Evolutionary conservation across 2,797 vertebrate genomes (phyloP).

Genomic region (Pteropus rufus): DNA sequence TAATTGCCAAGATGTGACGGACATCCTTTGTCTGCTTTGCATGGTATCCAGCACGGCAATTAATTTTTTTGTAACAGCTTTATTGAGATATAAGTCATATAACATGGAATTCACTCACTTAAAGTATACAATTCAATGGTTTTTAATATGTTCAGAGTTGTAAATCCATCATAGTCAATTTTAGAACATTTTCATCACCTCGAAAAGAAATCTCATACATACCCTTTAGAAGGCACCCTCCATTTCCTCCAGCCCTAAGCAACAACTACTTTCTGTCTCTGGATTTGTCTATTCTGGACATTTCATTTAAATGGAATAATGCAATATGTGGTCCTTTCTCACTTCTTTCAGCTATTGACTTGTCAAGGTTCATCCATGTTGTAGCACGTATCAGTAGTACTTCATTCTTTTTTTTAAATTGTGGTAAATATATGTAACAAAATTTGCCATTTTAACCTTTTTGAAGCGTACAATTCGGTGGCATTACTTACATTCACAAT

Average conservation of each 20-base stretch:
- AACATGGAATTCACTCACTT: not conserved
- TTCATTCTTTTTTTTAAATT: not conserved
- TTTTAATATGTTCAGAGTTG: not conserved
- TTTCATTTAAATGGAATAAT: not conserved
- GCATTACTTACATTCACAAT: not conserved
- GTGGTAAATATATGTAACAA: not conserved
- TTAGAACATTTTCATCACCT: not conserved
- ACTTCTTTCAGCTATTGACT: not conserved
- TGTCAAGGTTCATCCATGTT: not conserved
- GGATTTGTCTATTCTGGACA: not conserved
- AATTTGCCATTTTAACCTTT: not conserved
- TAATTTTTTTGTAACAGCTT: not conserved
- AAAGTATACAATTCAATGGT: not conserved
- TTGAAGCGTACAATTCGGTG: not conserved
- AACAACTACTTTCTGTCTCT: not conserved
- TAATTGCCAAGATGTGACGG: not conserved
- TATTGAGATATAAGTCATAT: not conserved
- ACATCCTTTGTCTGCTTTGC: not conserved
- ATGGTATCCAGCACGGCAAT: not conserved
- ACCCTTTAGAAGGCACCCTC: not conserved
- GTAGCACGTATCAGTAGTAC: not conserved
- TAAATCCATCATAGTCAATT: not conserved
- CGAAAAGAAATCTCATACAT: not conserved
- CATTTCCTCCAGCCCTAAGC: not conserved
- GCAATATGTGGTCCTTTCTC: not conserved